These are phyloP conservation scores for Numenius phaeopus DNA, from an alignment of 2,797 vertebrate species.

Conservation along the genomic window DNA sequence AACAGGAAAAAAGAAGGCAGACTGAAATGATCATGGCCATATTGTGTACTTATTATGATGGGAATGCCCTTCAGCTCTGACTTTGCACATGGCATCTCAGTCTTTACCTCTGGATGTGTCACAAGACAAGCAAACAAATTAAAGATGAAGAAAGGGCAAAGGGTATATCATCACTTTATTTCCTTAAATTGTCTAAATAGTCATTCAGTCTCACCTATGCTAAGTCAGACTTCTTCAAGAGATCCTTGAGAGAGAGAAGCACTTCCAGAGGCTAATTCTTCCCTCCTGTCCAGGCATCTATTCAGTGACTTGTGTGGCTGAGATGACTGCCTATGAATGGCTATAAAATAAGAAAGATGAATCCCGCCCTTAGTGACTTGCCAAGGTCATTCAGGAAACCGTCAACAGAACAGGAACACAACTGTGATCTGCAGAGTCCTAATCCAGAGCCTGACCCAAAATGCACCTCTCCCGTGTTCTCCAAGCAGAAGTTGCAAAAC, in stretches of 20 bases:
- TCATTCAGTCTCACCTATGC: not conserved
- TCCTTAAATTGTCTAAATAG: not conserved
- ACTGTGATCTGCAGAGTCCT: not conserved
- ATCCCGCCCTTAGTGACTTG: not conserved
- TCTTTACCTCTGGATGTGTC: not conserved
- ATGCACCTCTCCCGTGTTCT: not conserved
- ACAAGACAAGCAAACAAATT: not conserved
- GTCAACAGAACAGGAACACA: not conserved
- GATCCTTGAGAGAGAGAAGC: not conserved
- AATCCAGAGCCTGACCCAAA: not conserved
- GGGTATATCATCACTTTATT: not conserved
- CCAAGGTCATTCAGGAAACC: not conserved
- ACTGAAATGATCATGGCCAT: not conserved
- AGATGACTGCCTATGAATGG: not conserved
- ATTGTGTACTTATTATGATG: not conserved
- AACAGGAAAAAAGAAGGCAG: not conserved
- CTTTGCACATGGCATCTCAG: not conserved
- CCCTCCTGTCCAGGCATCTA: not conserved
- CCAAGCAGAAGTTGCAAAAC: not conserved
- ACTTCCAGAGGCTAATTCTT: not conserved
- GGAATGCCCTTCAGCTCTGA: not conserved
- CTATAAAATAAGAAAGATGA: not conserved
- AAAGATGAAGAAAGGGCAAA: not conserved
- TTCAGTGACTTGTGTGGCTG: not conserved
- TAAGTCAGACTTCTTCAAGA: not conserved